These are phyloP conservation scores for Cancer borealis DNA, from an alignment of 2,888 invertebrate genomes.

Conservation along the genomic window DNA sequence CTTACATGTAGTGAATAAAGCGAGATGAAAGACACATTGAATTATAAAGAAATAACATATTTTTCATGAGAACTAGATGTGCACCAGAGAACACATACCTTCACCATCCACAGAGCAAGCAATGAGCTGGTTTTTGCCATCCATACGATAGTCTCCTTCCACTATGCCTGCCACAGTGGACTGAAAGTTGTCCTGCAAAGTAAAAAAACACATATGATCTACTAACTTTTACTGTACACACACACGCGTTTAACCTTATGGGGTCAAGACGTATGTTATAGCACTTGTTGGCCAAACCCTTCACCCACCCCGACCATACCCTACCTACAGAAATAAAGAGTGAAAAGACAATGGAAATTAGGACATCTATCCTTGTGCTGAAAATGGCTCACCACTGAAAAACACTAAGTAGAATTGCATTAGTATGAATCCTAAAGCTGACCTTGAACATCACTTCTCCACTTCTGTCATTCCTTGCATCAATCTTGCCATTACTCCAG, in stretches of 20 bases:
- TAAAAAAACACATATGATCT: neutral
- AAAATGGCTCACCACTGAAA: neutral
- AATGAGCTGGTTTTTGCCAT: slow-evolving; percentile 89
- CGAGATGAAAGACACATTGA: neutral
- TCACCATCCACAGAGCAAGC: slow-evolving; percentile 91
- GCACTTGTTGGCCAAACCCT: slow-evolving; percentile 82
- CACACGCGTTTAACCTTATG: neutral
- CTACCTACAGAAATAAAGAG: neutral
- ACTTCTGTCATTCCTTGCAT: slow-evolving; percentile 86
- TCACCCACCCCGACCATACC: too few species aligned
- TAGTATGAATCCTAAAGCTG: neutral
- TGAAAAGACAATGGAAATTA: neutral
- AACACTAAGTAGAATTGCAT: neutral
- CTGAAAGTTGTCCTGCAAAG: slow-evolving; percentile 83
- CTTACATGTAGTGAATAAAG: slow-evolving; percentile 79
- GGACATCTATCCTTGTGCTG: neutral
- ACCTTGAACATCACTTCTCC: slow-evolving; percentile 90
- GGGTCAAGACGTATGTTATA: too few species aligned
- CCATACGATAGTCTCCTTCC: slow-evolving; percentile 90
- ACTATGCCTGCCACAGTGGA: slow-evolving; percentile 89
- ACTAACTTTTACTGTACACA: neutral
- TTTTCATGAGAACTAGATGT: neutral
- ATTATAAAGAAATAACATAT: neutral
- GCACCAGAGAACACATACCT: slow-evolving; percentile 83
- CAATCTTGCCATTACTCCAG: slow-evolving; percentile 91